Conservation (phyloP, 2,113 vertebrate species). For the Limnothrissa miodon region DNA sequence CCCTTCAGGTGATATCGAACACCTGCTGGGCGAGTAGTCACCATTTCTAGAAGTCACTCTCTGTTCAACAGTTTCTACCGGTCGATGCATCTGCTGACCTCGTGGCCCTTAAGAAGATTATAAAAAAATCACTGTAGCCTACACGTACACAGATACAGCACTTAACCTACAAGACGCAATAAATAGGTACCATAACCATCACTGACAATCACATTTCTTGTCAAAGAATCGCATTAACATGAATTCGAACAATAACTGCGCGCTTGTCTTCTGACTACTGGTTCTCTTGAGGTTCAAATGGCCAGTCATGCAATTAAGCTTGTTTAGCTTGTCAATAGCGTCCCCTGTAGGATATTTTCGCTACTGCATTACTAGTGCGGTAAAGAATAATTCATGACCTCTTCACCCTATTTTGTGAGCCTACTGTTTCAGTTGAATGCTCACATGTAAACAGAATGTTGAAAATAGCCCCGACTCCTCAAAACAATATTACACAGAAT, state of each 20-base stretch:
- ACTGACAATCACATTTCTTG: neutral
- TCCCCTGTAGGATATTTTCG: neutral
- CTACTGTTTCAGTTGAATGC: neutral
- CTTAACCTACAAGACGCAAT: neutral
- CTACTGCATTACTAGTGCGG: neutral
- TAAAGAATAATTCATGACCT: too few relatives aligned
- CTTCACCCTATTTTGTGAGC: neutral
- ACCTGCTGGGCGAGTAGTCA: constrained; percentile 17
- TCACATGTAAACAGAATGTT: neutral
- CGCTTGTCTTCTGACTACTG: neutral
- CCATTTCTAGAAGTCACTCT: neutral
- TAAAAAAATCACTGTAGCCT: neutral
- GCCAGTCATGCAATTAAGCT: neutral
- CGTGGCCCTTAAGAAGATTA: constrained; percentile 14
- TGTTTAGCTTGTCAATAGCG: neutral
- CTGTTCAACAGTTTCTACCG: neutral
- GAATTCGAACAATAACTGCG: neutral
- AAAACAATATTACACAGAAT: too few relatives aligned
- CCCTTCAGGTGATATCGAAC: constrained; percentile 17
- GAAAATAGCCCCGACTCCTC: too few relatives aligned
- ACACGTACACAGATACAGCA: neutral
- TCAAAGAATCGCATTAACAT: neutral
- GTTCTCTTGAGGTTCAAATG: neutral
- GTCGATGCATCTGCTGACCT: constrained; percentile 28
- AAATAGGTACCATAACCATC: neutral